A percentile compares a stretch with the other conserved stretches of the same genome.
Evolutionary conservation across 1,140 invertebrate genomes (phyloP).

Genomic region (Conopomorpha cramerella): DNA sequence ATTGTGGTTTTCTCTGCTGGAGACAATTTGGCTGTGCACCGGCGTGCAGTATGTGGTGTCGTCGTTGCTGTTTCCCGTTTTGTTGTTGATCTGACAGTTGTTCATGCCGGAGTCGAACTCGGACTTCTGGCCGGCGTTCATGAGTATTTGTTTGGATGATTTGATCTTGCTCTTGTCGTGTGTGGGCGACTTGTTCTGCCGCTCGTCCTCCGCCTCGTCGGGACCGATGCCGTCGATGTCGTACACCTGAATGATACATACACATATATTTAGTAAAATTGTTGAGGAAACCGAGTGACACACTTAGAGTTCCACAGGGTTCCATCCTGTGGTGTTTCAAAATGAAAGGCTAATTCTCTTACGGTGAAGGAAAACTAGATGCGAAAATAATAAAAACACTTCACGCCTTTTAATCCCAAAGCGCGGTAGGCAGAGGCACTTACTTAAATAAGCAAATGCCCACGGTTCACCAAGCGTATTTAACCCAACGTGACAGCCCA

Average conservation of each 20-base stretch:
- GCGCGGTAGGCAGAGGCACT: no score
- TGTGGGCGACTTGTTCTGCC: conserved; percentile 24
- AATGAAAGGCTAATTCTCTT: no score
- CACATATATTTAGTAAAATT: no score
- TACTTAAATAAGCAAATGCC: no score
- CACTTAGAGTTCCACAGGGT: no score
- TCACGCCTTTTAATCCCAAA: no score
- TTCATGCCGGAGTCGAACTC: conserved; percentile 54
- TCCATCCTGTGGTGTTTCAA: no score
- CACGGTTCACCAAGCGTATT: no score
- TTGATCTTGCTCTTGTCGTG: conserved; percentile 33
- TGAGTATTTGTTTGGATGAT: conserved; percentile 46
- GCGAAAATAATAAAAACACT: no score
- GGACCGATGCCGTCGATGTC: conserved; percentile 44
- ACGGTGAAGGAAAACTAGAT: no score
- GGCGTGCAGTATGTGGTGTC: conserved; percentile 48
- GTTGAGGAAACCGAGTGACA: no score
- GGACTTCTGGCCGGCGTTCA: conserved; percentile 48
- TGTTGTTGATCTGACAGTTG: conserved; percentile 39
- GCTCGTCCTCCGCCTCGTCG: conserved; percentile 33
- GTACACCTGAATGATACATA: conserved; percentile 40
- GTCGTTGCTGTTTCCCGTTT: conserved; percentile 20
- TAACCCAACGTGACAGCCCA: no score
- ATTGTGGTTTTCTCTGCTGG: conserved; percentile 48
- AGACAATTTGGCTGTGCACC: conserved; percentile 46